Evolutionary conservation across 2,797 vertebrate species (phyloP).

Genomic region (Synanceia verrucosa): DNA sequence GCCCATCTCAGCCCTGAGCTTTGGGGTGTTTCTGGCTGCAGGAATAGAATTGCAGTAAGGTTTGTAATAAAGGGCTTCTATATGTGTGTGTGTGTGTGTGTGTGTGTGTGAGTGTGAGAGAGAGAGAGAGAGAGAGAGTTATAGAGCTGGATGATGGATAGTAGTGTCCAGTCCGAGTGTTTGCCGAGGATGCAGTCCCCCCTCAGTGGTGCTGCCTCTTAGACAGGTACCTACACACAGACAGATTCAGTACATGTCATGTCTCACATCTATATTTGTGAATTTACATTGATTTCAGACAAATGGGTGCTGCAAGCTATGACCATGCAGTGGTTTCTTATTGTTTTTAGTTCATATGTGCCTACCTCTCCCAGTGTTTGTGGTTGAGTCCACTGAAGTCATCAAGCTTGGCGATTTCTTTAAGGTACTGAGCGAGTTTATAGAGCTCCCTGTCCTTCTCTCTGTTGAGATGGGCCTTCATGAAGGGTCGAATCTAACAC

Average conservation of each 20-base stretch:
- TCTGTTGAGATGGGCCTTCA: conserved; percentile 98
- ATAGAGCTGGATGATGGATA: conserved; percentile 22
- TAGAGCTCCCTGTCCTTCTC: conserved; percentile 97
- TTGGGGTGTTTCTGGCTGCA: conserved; percentile 19
- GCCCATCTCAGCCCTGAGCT: conserved; percentile 48
- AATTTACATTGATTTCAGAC: background rate
- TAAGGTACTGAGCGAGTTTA: conserved; percentile 97
- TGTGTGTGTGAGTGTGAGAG: background rate
- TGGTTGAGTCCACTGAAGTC: conserved; percentile 96
- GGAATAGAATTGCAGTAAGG: conserved; percentile 15
- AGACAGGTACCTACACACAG: conserved; percentile 88
- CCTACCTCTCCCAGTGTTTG: conserved; percentile 98
- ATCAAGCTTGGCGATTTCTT: conserved; percentile 97
- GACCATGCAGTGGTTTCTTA: too few relatives aligned
- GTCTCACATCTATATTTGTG: too few relatives aligned
- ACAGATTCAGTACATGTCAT: background rate
- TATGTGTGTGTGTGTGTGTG: conserved; percentile 5
- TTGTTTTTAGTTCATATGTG: background rate
- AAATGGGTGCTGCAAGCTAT: background rate
- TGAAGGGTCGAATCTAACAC: conserved; percentile 95
- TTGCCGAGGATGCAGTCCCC: conserved; percentile 73
- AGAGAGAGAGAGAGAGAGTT: background rate
- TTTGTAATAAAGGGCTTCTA: conserved; percentile 24
- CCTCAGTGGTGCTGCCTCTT: conserved; percentile 94
- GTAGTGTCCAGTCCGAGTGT: conserved; percentile 82